Percentiles rank a stretch among this genome's conserved stretches.
Conservation (phyloP, 2,888 invertebrate species). For the Geotrupes spiniger region DNA sequence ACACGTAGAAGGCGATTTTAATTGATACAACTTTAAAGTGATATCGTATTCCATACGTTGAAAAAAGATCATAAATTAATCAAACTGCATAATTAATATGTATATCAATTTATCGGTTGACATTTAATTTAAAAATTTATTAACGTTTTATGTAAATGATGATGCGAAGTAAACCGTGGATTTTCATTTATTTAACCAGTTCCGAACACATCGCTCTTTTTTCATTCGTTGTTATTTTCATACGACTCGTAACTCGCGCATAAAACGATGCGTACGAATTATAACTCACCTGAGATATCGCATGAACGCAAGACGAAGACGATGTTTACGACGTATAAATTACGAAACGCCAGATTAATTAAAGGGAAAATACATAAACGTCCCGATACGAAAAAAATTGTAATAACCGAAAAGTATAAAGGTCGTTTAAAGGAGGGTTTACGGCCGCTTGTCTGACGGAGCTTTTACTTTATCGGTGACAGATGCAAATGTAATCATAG, state of each 20-base stretch:
- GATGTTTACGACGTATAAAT: neutral
- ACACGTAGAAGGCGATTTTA: neutral
- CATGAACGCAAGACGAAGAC: too few species aligned
- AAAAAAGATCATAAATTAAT: neutral
- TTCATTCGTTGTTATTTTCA: too few species aligned
- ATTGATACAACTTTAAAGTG: conserved; percentile 5
- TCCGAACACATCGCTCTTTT: neutral
- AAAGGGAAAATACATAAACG: conserved; percentile 2
- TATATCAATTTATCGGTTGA: conserved; percentile 5
- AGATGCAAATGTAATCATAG: conserved; percentile 37
- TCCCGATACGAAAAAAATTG: conserved; percentile 3
- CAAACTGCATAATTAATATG: conserved; percentile 4
- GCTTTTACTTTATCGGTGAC: conserved; percentile 33
- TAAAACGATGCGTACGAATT: too few species aligned
- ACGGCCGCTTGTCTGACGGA: conserved; percentile 5
- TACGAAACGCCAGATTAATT: neutral
- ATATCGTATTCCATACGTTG: neutral
- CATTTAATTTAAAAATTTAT: conserved; percentile 8
- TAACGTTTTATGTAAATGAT: conserved; percentile 4
- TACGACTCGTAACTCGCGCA: too few species aligned
- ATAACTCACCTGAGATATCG: too few species aligned
- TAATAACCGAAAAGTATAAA: neutral
- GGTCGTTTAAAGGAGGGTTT: conserved; percentile 4
- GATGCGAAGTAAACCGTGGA: neutral
- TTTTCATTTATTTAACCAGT: conserved; percentile 7